Evolutionary conservation across 2,113 vertebrate genomes (phyloP).

Genomic region (Ailurus styani): DNA sequence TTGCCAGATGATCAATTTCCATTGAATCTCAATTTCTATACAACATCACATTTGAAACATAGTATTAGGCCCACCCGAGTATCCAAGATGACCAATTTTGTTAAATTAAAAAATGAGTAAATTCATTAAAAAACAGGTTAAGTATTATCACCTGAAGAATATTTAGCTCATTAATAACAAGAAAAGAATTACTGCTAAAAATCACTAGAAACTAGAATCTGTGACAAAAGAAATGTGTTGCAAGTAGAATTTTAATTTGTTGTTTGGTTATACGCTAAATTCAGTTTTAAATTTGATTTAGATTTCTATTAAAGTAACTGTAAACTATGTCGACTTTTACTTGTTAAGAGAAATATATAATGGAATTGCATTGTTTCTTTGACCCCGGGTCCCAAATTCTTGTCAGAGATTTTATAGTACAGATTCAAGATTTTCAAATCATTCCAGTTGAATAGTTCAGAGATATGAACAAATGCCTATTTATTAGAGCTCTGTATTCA

Average conservation of each 20-base stretch:
- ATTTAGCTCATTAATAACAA: background rate
- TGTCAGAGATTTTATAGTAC: background rate
- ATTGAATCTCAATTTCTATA: background rate
- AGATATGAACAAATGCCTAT: background rate
- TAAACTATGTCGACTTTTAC: background rate
- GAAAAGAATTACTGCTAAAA: background rate
- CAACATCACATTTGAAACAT: background rate
- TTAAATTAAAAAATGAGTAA: background rate
- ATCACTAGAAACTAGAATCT: background rate
- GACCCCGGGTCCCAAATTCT: background rate
- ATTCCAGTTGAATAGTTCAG: background rate
- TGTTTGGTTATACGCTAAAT: background rate
- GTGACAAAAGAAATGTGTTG: background rate
- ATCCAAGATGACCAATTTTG: background rate
- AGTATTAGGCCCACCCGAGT: background rate
- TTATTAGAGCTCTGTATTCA: background rate
- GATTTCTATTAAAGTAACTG: background rate
- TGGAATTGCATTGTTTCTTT: background rate
- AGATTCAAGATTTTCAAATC: background rate
- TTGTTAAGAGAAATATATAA: background rate
- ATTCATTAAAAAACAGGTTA: background rate
- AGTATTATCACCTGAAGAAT: background rate
- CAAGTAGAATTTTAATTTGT: background rate
- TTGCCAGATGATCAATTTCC: background rate
- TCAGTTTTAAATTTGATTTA: background rate